phyloP scores from a whole-genome alignment of 2,888 invertebrate genomes.

The Digitonthophagus gazella region DNA sequence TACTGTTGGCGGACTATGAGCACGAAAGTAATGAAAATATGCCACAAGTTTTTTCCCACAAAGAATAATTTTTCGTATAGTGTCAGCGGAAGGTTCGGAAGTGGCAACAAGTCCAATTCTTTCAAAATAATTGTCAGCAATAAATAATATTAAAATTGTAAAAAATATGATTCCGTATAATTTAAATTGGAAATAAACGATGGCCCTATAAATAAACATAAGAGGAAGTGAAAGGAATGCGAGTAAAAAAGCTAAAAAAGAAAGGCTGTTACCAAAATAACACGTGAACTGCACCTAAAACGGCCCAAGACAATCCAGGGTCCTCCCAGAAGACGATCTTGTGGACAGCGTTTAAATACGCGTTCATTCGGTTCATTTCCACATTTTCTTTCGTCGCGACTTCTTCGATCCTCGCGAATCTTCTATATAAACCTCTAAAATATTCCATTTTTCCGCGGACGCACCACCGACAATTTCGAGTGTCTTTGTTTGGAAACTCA shows the following conservation, averaged over 20 bases:
- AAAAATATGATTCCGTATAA: slow-evolving; percentile 51
- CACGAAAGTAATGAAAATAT: slow-evolving; percentile 41
- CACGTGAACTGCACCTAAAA: slow-evolving; percentile 46
- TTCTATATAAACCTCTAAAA: slow-evolving; percentile 6
- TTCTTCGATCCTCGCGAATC: slow-evolving; percentile 25
- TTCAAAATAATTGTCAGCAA: slow-evolving; percentile 43
- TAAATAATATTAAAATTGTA: slow-evolving; percentile 39
- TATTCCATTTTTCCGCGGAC: slow-evolving; percentile 11
- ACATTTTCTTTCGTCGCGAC: slow-evolving; percentile 32
- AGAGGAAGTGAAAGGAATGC: not conserved
- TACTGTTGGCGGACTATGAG: slow-evolving; percentile 48
- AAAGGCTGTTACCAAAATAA: slow-evolving; percentile 48
- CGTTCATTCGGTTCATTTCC: slow-evolving; percentile 36
- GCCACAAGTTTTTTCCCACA: not conserved
- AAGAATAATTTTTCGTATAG: slow-evolving; percentile 32
- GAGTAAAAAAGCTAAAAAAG: slow-evolving; percentile 19
- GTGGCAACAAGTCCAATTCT: slow-evolving; percentile 31
- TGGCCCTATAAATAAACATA: slow-evolving; percentile 42
- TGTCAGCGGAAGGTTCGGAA: slow-evolving; percentile 32
- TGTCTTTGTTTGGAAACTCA: slow-evolving; percentile 6
- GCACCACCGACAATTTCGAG: not conserved
- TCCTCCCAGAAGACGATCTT: slow-evolving; percentile 49
- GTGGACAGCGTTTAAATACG: slow-evolving; percentile 41
- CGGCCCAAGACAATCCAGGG: slow-evolving; percentile 42
- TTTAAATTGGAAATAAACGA: slow-evolving; percentile 47